These are phyloP conservation scores for Nipponacmea schrenckii DNA, from an alignment of 2,888 invertebrate genomes.

Conservation along the genomic window DNA sequence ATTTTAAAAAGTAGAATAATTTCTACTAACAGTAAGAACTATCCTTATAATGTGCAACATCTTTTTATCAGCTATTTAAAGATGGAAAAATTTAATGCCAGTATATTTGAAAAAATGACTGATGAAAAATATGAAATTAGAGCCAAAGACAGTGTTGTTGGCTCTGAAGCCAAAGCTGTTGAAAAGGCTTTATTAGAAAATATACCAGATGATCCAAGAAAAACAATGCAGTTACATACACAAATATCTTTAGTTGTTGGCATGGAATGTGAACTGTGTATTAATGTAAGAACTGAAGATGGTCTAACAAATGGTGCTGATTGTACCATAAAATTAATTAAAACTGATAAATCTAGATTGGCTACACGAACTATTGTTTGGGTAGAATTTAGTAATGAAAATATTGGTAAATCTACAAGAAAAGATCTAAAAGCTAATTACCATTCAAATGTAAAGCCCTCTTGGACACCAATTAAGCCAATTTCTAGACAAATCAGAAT, in stretches of 20 bases:
- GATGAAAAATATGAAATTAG: constrained; percentile 14
- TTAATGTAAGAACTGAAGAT: no score
- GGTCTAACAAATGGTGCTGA: no score
- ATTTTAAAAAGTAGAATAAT: constrained; percentile 25
- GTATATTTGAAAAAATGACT: constrained; percentile 9
- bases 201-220: constrained; percentile 11
- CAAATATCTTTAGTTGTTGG: constrained; percentile 15
- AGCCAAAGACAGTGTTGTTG: constrained; percentile 30
- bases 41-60: constrained; percentile 26
- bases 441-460: not conserved
- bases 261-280: no score
- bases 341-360: constrained; percentile 5
- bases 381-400: constrained; percentile 24
- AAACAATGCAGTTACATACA: constrained; percentile 24
- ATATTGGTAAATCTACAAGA: constrained; percentile 20
- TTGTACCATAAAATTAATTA: constrained; percentile 27
- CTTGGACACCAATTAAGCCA: constrained; percentile 24
- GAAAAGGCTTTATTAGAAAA: constrained; percentile 17
- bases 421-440: constrained; percentile 14
- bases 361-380: constrained; percentile 22
- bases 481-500: constrained; percentile 19
- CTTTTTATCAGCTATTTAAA: constrained; percentile 32
- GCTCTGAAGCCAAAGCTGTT: constrained; percentile 17
- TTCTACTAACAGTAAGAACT: constrained; percentile 11
- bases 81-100: constrained; percentile 27